Base-by-base conservation (phyloP, 37 sponge, comb jelly and placozoan genomes). In the Axinella damicornis region DNA sequence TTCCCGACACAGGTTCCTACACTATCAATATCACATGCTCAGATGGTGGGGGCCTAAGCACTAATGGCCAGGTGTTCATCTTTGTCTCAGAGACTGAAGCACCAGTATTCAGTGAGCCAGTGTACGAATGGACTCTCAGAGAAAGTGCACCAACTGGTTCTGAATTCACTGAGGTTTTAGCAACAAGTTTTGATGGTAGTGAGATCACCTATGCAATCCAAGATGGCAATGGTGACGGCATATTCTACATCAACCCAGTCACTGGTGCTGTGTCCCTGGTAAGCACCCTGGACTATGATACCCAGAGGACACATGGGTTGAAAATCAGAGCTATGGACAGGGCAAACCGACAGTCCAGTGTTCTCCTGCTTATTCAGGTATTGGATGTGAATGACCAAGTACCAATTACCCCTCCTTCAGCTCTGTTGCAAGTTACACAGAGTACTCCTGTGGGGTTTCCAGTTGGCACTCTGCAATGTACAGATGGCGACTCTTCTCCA, bases 381-480 rank as follows among this genome's bases (percentile, higher is more conserved):
- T 57, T 93, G 39, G 72, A 89, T 32, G 78, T 70, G 12, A 77
- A 82, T 82, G 89, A 83, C 57, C 65, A 89, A 59, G 62, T 76
- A 21, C 89, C 89, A 31, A 69, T 75, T 24, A 87, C 78, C 35
- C 84, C 92, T 31, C 93, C 89, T 0, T 88, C 89, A 17, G 93
- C 86, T 22, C 55, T 53, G 19, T 46, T 87, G 53, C 53, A 39
- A 20, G 77, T 89, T 19, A 39, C 18, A 14, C 89, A 88, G 21
- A 65, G 65, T 39, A 38, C 61, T 19, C 76, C 75, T 15, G 53
- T 87, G 22, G 82, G 82, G 11, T 71, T 53, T 20, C 93, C 93
- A 18, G 40, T 93, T 71, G 89, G 82, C 1, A 41, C 20, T 16
- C 71, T 93, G 0, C 37, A 69, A 20, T 88, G 89, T 57, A 41